Evolutionary conservation across 2,113 vertebrate genomes (phyloP).

Genomic region (Amia ocellicauda): DNA sequence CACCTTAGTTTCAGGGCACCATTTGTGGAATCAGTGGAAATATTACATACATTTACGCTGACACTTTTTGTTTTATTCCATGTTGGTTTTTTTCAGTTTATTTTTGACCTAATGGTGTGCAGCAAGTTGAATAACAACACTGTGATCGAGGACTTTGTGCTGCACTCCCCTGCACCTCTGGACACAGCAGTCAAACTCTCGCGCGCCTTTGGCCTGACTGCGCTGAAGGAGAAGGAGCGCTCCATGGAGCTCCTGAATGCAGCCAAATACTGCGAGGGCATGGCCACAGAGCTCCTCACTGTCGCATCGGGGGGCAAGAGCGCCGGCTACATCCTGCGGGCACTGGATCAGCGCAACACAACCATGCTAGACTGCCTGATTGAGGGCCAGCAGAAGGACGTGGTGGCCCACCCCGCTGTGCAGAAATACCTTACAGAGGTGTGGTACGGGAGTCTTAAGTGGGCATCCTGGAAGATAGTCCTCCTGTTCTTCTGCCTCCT

Average conservation of each 20-base stretch:
- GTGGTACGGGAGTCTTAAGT: constrained; percentile 48
- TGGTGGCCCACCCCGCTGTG: constrained; percentile 50
- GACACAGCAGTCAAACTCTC: constrained; percentile 53
- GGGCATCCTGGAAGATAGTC: constrained; percentile 48
- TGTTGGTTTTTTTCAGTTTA: constrained; percentile 38
- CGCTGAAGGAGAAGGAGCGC: constrained; percentile 49
- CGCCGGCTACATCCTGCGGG: constrained; percentile 36
- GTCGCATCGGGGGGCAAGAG: constrained; percentile 41
- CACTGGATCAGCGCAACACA: constrained; percentile 41
- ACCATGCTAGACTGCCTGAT: constrained; percentile 49
- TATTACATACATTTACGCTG: background rate
- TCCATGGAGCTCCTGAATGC: constrained; percentile 45
- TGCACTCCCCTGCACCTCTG: constrained; percentile 46
- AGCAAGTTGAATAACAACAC: constrained; percentile 47
- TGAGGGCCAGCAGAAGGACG: constrained; percentile 49
- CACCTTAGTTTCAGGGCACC: too few species aligned
- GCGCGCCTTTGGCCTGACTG: constrained; percentile 38
- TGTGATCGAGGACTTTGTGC: constrained; percentile 47
- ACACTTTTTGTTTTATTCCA: too few species aligned
- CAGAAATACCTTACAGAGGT: constrained; percentile 54
- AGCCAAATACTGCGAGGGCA: constrained; percentile 43
- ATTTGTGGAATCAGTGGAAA: too few species aligned
- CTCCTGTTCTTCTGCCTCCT: constrained; percentile 49
- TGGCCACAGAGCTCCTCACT: constrained; percentile 50
- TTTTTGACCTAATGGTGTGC: constrained; percentile 60